A percentile compares a stretch with the other conserved stretches of the same genome.
phyloP scores from a whole-genome alignment of 2,113 vertebrate genomes.

The Nestor notabilis region DNA sequence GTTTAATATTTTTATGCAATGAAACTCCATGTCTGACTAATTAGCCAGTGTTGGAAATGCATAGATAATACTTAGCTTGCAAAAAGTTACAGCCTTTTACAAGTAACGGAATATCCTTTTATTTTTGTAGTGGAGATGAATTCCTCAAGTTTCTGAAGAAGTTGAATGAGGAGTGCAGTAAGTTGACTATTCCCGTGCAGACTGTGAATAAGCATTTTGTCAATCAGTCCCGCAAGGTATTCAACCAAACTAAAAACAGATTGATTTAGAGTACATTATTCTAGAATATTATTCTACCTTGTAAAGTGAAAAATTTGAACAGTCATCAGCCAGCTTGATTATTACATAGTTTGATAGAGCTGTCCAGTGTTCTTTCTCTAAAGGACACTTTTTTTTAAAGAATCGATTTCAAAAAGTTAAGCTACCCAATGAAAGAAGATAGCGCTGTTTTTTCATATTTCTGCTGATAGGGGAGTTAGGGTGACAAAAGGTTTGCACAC shows the following conservation, averaged over 20 bases:
- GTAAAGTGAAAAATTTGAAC: not conserved
- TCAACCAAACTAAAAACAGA: not conserved
- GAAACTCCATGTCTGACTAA: not conserved
- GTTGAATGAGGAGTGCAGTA: constrained; percentile 84
- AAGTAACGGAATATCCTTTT: not conserved
- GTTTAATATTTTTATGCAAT: not conserved
- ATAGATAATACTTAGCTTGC: not conserved
- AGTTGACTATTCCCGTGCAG: constrained; percentile 82
- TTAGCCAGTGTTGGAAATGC: not conserved
- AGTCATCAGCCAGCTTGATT: not conserved
- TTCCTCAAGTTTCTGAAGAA: constrained; percentile 86
- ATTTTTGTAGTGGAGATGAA: constrained; percentile 84
- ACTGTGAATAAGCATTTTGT: constrained; percentile 82
- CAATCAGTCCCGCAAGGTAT: constrained; percentile 85
- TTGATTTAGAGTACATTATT: not conserved
- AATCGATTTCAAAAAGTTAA: not conserved
- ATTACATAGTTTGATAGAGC: not conserved
- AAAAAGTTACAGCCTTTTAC: not conserved
- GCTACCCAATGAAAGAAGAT: not conserved
- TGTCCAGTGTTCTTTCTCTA: not conserved
- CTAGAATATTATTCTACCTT: not conserved
- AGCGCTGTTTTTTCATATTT: not conserved
- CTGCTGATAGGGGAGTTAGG: constrained; percentile 1
- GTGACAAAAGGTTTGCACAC: not conserved
- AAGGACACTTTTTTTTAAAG: not conserved